phyloP scores from a whole-genome alignment of 2,888 invertebrate species.

The Syritta pipiens region DNA sequence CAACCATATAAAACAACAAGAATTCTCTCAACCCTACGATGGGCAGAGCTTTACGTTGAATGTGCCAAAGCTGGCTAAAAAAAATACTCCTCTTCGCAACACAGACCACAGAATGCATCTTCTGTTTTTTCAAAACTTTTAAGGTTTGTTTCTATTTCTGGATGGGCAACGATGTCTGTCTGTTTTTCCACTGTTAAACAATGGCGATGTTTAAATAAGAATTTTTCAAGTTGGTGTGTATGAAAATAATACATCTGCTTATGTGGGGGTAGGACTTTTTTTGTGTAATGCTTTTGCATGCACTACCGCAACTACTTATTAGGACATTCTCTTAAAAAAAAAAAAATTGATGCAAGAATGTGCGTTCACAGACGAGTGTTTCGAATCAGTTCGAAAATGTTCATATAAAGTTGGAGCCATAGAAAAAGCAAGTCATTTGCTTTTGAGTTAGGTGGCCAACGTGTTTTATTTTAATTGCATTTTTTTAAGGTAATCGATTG shows the following conservation, averaged over 20 bases:
- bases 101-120: too few relatives aligned
- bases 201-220: slow-evolving; percentile 20
- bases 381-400: slow-evolving; percentile 64
- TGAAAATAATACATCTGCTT: not conserved
- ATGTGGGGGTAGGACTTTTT: slow-evolving; percentile 9
- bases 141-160: slow-evolving; percentile 79
- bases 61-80: too few relatives aligned
- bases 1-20: too few relatives aligned
- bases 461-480: slow-evolving; percentile 60
- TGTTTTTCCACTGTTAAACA: slow-evolving; percentile 51
- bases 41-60: too few relatives aligned
- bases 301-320: slow-evolving; percentile 21
- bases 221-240: slow-evolving; percentile 1
- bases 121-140: slow-evolving; percentile 79
- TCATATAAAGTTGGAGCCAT: slow-evolving; percentile 75
- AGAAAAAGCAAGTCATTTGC: slow-evolving; percentile 76
- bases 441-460: slow-evolving; percentile 77
- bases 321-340: slow-evolving; percentile 12
- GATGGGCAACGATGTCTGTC: slow-evolving; percentile 55
- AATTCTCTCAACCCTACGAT: too few relatives aligned
- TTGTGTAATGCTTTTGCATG: not conserved
- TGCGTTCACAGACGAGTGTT: slow-evolving; percentile 33
- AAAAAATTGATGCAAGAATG: slow-evolving; percentile 19
- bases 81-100: too few relatives aligned
- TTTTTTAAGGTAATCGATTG: slow-evolving; percentile 21